Conservation (phyloP, 2,113 vertebrate species). For the Cathartes aura region DNA sequence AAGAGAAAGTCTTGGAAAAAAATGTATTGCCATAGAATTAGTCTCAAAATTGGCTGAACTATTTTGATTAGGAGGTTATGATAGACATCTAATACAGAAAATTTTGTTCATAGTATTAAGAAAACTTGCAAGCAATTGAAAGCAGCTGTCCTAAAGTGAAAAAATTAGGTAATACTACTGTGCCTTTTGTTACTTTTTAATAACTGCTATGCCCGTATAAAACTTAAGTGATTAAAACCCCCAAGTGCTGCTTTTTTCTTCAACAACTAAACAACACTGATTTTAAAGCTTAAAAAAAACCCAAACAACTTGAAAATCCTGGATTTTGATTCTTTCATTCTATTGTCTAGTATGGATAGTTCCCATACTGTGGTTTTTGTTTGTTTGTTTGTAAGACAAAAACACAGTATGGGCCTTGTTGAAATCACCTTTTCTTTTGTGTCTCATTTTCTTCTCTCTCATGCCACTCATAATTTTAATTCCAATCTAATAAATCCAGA, state of each 20-base stretch:
- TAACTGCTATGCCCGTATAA: not conserved
- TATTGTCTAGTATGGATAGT: not conserved
- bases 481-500: not conserved
- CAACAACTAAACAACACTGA: not conserved
- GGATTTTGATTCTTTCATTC: not conserved
- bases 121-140: not conserved
- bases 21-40: not conserved
- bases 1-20: not conserved
- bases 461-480: not conserved
- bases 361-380: not conserved
- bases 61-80: not conserved
- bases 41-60: not conserved
- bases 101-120: not conserved
- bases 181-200: not conserved
- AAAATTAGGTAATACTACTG: not conserved
- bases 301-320: not conserved
- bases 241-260: not conserved
- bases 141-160: not conserved
- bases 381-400: not conserved
- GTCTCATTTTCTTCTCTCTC: not conserved
- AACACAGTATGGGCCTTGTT: not conserved
- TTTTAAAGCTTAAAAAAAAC: not conserved
- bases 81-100: not conserved
- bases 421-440: not conserved
- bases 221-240: not conserved